These are phyloP conservation scores for Mugil cephalus DNA, from an alignment of 2,113 vertebrate species.

Conservation along the genomic window DNA sequence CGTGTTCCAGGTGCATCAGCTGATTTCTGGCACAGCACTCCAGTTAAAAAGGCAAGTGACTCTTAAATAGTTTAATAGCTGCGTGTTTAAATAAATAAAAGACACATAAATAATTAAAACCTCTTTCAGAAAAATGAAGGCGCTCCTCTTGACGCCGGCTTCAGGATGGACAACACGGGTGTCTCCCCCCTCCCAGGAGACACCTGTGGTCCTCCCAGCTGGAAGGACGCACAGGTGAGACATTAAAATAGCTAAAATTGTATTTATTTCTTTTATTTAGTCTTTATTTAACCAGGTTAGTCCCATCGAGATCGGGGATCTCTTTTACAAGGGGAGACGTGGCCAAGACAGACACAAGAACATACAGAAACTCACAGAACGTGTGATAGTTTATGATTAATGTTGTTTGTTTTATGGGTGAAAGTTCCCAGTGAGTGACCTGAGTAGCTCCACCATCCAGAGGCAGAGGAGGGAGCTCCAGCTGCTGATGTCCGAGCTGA, in stretches of 20 bases:
- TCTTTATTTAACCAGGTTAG: too few species aligned
- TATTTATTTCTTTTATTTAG: too few species aligned
- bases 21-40: constrained; percentile 62
- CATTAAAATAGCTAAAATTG: too few species aligned
- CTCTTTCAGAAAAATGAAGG: constrained; percentile 30
- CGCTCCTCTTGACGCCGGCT: constrained; percentile 1
- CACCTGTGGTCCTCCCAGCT: neutral
- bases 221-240: constrained; percentile 38
- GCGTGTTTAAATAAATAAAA: too few species aligned
- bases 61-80: neutral
- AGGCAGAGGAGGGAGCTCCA: constrained; percentile 68
- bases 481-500: constrained; percentile 70
- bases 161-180: constrained; percentile 16
- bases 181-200: neutral
- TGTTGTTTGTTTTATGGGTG: too few species aligned
- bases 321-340: too few species aligned
- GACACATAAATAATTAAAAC: too few species aligned
- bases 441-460: constrained; percentile 49
- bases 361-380: too few species aligned
- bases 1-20: constrained; percentile 40
- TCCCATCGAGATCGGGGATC: too few species aligned
- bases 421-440: constrained; percentile 39
- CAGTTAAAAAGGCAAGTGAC: constrained; percentile 47
- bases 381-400: too few species aligned
- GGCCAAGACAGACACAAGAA: too few species aligned